Percentiles rank a stretch among this genome's conserved stretches.
Conservation (phyloP, 37 sponge, comb jelly and placozoan genomes). For the Ianthella basta region DNA sequence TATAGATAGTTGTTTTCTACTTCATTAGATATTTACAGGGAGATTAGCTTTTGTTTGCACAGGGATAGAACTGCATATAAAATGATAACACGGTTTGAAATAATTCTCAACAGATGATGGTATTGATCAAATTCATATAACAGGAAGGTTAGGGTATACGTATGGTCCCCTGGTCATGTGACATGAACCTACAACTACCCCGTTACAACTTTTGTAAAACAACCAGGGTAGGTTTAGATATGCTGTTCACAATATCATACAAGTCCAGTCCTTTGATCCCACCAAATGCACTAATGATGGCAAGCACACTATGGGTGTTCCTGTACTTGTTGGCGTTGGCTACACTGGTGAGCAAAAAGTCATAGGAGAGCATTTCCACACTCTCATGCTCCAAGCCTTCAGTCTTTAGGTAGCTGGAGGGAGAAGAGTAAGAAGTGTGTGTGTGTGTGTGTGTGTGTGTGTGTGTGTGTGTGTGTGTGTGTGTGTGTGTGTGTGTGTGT, state of each 20-base stretch:
- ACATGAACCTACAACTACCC: no score
- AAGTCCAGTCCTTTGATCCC: neutral
- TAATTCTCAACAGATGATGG: no score
- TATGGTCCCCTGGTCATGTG: no score
- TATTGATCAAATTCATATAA: no score
- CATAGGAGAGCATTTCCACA: slow-evolving; percentile 27
- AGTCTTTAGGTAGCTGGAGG: slow-evolving; percentile 65
- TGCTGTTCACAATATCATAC: neutral
- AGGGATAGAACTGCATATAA: no score
- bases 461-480: slow-evolving; percentile 14
- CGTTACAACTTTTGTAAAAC: no score
- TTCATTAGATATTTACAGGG: no score
- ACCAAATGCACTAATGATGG: slow-evolving; percentile 37
- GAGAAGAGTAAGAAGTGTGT: neutral
- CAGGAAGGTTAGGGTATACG: no score
- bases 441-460: slow-evolving; percentile 7
- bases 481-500: slow-evolving; percentile 25
- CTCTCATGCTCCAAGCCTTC: slow-evolving; percentile 57
- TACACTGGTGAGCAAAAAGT: slow-evolving; percentile 54
- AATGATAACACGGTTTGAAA: no score
- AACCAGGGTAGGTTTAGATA: no score
- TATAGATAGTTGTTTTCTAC: no score
- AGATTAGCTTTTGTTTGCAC: no score
- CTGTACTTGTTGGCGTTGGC: slow-evolving; percentile 29
- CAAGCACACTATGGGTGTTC: slow-evolving; percentile 47